phyloP scores from a whole-genome alignment of 2,797 vertebrate species.

The Cuniculus paca region DNA sequence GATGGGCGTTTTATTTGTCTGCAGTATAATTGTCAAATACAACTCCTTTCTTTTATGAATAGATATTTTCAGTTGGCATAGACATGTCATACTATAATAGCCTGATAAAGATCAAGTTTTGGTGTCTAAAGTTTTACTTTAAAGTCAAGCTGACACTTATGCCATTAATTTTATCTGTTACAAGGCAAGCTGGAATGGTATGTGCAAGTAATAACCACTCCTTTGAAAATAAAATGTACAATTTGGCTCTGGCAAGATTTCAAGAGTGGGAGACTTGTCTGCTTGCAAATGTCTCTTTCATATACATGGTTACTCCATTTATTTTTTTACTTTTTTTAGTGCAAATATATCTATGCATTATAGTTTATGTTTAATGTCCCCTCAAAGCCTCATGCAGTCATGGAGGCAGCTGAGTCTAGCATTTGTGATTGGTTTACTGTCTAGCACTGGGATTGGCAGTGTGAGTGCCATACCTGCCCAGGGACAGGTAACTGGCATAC shows the following conservation, averaged over 20 bases:
- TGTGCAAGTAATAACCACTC: slow-evolving; percentile 80
- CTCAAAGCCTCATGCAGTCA: no score
- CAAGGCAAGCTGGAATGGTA: slow-evolving; percentile 63
- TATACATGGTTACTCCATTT: slow-evolving; percentile 68
- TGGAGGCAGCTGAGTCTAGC: no score
- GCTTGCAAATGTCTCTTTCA: slow-evolving; percentile 84
- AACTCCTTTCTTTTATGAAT: slow-evolving; percentile 60
- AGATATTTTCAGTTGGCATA: slow-evolving; percentile 34
- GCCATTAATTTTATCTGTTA: slow-evolving; percentile 77
- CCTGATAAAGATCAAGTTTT: slow-evolving; percentile 71
- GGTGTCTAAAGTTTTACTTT: slow-evolving; percentile 71
- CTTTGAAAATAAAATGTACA: slow-evolving; percentile 83
- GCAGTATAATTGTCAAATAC: neutral
- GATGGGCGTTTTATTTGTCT: slow-evolving; percentile 58
- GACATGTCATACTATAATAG: neutral
- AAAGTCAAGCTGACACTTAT: slow-evolving; percentile 71
- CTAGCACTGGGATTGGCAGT: no score
- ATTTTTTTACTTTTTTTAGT: slow-evolving; percentile 67
- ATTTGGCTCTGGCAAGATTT: slow-evolving; percentile 79
- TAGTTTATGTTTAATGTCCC: no score
- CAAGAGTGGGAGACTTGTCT: slow-evolving; percentile 80
- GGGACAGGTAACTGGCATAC: no score
- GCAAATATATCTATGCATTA: slow-evolving; percentile 45
- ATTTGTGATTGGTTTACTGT: no score
- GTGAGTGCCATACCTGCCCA: no score